Evolutionary conservation across 1,140 invertebrate species (phyloP), one percentile per base, ranked within the genome.

Genomic region (Calliphora vicina): DNA sequence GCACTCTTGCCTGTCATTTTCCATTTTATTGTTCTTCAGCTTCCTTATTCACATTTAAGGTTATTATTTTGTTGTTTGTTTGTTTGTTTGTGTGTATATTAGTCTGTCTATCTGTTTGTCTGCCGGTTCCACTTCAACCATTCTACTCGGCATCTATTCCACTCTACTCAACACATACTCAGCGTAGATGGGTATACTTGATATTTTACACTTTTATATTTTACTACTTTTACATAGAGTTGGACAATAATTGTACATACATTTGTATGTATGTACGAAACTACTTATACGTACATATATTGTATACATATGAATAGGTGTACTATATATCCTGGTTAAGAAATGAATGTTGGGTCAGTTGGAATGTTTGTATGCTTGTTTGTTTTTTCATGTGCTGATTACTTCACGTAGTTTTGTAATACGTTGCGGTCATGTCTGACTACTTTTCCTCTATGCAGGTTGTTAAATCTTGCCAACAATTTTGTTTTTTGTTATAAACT

Each of bases 391-490:
- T 67, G 57, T 78, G 20, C 74, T 78, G 74, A 78, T 78, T 78
- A 78, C 74, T 43, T 43, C 74, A 78, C 35, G 74, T 43, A 78
- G 35, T 78, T 67, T 78, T 78, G 35, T 78, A 43, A 78, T 78
- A 5, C 74, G 42, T 78, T 78, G 74, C 9, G n/a, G 74, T 43
- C 73, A 76, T 78, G n/a, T 78, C 5, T 78, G 17, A 78, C n/a
- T 23, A 20, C 74, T 23, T 78, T 78, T 43, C 35, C 74, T 78
- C 35, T 78, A 20, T 78, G 74, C 35, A 78, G 74, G 74, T 78
- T 78, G 74, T 78, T 20, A 78, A 78, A 43, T 78, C 42, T 23
- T 20, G 8, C 20, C 20, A 67, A 20, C 57, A 67, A 50, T 50
- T 67, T 67, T 67, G 57, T 67, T 57, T n/a, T 57, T 57, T 67